Evolutionary conservation across 2,113 vertebrate genomes (phyloP).

Genomic region (Coptodon rendalli): DNA sequence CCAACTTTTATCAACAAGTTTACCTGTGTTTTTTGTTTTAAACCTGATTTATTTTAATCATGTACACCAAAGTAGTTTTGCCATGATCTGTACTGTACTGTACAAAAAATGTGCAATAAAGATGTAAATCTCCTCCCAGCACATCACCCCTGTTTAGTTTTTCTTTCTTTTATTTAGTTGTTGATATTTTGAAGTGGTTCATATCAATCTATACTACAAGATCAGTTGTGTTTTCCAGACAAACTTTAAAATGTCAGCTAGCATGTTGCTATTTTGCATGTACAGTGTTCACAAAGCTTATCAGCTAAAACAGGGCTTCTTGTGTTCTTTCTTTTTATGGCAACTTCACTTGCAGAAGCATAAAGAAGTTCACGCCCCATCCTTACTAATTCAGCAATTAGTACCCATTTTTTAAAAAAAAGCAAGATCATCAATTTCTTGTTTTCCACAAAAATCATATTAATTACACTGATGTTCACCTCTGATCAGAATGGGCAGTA

Average conservation of each 20-base stretch:
- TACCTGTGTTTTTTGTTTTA: background rate
- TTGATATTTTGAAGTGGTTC: background rate
- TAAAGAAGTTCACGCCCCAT: background rate
- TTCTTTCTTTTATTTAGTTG: background rate
- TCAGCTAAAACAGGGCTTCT: background rate
- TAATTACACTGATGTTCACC: background rate
- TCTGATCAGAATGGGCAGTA: background rate
- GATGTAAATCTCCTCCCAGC: background rate
- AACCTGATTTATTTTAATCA: background rate
- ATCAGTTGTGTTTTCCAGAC: background rate
- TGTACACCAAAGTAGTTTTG: conserved; percentile 11
- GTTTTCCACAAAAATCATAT: background rate
- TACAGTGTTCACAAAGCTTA: background rate
- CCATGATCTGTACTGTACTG: conserved; percentile 46
- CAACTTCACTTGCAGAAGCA: background rate
- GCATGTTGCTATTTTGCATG: background rate
- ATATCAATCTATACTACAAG: background rate
- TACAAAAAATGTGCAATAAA: conserved; percentile 56
- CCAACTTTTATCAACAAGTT: background rate
- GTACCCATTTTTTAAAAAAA: background rate
- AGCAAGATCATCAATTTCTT: background rate
- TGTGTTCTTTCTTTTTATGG: background rate
- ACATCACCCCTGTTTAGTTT: background rate
- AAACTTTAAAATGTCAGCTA: background rate
- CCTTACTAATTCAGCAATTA: background rate